These are phyloP conservation scores for Carlito syrichta DNA, from an alignment of 2,113 vertebrate genomes.

Conservation along the genomic window DNA sequence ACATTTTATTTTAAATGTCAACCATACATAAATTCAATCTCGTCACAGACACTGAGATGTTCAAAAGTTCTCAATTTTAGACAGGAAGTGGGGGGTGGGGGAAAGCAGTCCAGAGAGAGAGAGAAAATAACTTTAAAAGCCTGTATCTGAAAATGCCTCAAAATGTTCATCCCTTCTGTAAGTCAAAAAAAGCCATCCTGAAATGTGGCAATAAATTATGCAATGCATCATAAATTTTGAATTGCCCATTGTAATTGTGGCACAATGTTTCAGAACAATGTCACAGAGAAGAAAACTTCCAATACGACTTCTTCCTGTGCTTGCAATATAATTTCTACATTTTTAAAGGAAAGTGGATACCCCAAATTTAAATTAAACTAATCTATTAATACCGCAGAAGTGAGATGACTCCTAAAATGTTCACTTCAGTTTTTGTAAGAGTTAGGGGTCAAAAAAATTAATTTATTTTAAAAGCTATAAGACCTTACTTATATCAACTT, in stretches of 20 bases:
- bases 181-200: background rate
- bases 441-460: background rate
- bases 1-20: slow-evolving; percentile 71
- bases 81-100: background rate
- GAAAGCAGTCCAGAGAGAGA: background rate
- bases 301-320: background rate
- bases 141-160: slow-evolving; percentile 26
- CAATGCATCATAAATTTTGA: slow-evolving; percentile 15
- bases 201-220: slow-evolving; percentile 57
- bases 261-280: slow-evolving; percentile 36
- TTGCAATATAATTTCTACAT: background rate
- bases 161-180: slow-evolving; percentile 11
- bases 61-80: slow-evolving; percentile 64
- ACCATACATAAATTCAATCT: slow-evolving; percentile 62
- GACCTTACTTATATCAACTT: background rate
- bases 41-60: slow-evolving; percentile 53
- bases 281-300: slow-evolving; percentile 9
- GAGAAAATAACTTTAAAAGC: background rate
- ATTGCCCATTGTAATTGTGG: slow-evolving; percentile 28
- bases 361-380: background rate
- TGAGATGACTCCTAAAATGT: background rate
- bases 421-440: background rate
- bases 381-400: slow-evolving; percentile 8
- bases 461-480: background rate
- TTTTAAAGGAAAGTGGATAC: background rate